Base-by-base conservation (phyloP, 2,113 vertebrate species). In the Gracilinanus agilis region DNA sequence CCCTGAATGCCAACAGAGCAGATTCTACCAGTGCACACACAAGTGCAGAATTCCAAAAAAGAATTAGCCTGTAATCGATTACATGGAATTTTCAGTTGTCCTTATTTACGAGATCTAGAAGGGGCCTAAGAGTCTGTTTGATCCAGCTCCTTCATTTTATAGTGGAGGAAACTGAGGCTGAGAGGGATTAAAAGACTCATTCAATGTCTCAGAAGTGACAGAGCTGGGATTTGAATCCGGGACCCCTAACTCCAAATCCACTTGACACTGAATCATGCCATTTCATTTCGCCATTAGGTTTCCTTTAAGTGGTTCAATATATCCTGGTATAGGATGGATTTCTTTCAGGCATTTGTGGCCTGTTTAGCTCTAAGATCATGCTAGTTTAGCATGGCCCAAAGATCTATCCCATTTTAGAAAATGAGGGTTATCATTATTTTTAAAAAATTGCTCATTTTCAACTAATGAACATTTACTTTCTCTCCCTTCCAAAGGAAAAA, bases 11-110 rank as follows among this genome's bases (percentile, higher is more conserved):
- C 75, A 92, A 67, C 29, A 94, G 90, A 92, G 54, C 55, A 93
- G 56, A 88, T 24, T 90, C 67, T 44, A 56, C 27, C 55, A 95
- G 34, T n/a, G 67, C 96, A 88, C 90, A 90, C 34, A 94, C 94
- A 94, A 53, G 75, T 83, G 89, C 89, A 95, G 88, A 61, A 75
- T 93, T 95, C 94, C 54, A 91, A 54, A 93, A n/a, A 89, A 96
- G 94, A 89, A 92, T 89, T 95, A 93, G 94, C 96, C 93, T 96
- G 89, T 94, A 83, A 96, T 93, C 53, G 23, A 89, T 16, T 93
- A 92, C 91, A 91, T 92, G 27, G 0, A 10, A 44, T 92, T 96
- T n/a, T 93, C 88, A 8, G 24, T 53, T 94, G 94, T 91, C 90
- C 90, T 90, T 55, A 88, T 56, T 92, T 96, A 83, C 67, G 40